These are phyloP conservation scores for Melospiza georgiana DNA, from an alignment of 2,113 vertebrate species.

Conservation along the genomic window DNA sequence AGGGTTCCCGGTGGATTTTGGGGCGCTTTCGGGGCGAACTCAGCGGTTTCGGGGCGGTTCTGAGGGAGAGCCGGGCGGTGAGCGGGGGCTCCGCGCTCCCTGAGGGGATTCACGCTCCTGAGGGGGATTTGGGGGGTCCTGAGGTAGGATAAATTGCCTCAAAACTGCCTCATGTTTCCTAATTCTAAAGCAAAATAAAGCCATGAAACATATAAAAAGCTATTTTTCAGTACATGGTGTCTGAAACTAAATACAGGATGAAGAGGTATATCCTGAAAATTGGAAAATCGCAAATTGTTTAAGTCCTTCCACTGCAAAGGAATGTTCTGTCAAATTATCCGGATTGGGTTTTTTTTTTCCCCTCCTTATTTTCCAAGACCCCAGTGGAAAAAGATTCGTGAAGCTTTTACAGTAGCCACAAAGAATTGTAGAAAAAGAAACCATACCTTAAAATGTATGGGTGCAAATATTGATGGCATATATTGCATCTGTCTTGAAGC, in stretches of 20 bases:
- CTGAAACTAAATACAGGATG: background rate
- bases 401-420: background rate
- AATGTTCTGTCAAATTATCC: background rate
- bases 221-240: background rate
- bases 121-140: too few relatives aligned
- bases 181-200: background rate
- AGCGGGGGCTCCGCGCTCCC: too few relatives aligned
- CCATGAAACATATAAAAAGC: background rate
- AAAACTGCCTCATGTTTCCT: background rate
- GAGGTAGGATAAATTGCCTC: background rate
- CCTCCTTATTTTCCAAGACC: background rate
- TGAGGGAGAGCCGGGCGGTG: too few relatives aligned
- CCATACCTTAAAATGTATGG: background rate
- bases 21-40: too few relatives aligned
- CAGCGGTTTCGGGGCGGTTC: too few relatives aligned
- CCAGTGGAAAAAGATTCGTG: background rate
- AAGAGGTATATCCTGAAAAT: background rate
- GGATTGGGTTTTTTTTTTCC: rapidly evolving
- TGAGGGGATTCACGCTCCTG: too few relatives aligned
- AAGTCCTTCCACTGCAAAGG: background rate
- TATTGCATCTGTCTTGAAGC: background rate
- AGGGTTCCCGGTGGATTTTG: too few relatives aligned
- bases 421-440: background rate
- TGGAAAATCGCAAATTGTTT: background rate
- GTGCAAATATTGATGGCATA: background rate